These are phyloP conservation scores for Philopotamus ludificatus DNA, from an alignment of 1,140 invertebrate species.

Conservation along the genomic window DNA sequence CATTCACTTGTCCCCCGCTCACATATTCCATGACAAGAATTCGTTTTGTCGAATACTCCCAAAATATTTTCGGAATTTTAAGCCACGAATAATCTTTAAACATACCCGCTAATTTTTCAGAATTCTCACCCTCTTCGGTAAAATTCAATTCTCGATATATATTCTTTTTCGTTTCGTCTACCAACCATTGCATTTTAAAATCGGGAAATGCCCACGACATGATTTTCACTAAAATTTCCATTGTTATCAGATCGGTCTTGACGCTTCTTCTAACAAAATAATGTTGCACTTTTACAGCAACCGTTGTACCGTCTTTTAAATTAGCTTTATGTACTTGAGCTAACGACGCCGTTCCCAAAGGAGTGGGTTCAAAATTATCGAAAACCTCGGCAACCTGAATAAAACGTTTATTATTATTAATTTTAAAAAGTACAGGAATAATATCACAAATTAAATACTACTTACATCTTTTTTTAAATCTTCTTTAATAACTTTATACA, in stretches of 20 bases:
- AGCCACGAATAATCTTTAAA: constrained; percentile 71
- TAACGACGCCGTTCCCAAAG: constrained; percentile 91
- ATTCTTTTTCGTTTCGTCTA: constrained; percentile 94
- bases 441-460: neutral
- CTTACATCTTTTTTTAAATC: constrained; percentile 83
- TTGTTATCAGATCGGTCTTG: constrained; percentile 88
- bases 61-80: constrained; percentile 73
- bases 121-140: constrained; percentile 86
- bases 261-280: constrained; percentile 83
- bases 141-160: constrained; percentile 93
- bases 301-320: constrained; percentile 78
- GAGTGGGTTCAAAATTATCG: constrained; percentile 76
- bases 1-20: constrained; percentile 92
- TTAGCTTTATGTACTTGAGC: constrained; percentile 94
- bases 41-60: constrained; percentile 78
- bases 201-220: constrained; percentile 91
- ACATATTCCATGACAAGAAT: constrained; percentile 97
- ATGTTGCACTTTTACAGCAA: constrained; percentile 98
- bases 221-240: constrained; percentile 85
- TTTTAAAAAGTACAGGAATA: neutral
- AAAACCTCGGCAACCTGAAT: constrained; percentile 84
- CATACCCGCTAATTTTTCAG: constrained; percentile 71
- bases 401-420: too few relatives aligned
- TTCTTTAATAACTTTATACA: constrained; percentile 82
- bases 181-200: constrained; percentile 95